phyloP scores from a whole-genome alignment of 2,888 invertebrate species.

The Plebejus anna region DNA sequence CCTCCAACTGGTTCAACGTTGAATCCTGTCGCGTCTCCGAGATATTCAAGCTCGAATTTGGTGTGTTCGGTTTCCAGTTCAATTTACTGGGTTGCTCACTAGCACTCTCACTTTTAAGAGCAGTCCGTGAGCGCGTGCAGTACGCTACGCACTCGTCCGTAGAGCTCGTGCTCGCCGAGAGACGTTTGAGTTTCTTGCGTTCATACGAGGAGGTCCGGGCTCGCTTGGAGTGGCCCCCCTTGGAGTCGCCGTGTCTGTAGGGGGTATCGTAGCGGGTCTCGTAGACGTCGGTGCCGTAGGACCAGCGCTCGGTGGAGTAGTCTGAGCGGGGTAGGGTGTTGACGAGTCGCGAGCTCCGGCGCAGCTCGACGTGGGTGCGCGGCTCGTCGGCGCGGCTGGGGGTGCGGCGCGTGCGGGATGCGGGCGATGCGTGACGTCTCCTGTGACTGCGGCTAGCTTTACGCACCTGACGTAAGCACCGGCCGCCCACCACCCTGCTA shows the following conservation, averaged over 20 bases:
- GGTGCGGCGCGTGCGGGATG: constrained; percentile 59
- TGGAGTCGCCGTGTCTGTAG: constrained; percentile 61
- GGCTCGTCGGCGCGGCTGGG: constrained; percentile 63
- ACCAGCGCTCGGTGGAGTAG: constrained; percentile 80
- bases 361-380: constrained; percentile 57
- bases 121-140: constrained; percentile 74
- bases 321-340: constrained; percentile 69
- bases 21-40: constrained; percentile 46
- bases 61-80: constrained; percentile 49
- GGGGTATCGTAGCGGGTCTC: constrained; percentile 69
- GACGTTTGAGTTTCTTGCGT: constrained; percentile 63
- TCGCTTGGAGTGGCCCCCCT: constrained; percentile 56
- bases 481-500: constrained; percentile 80
- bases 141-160: constrained; percentile 70
- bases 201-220: constrained; percentile 68
- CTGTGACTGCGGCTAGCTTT: constrained; percentile 67
- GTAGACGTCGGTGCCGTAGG: constrained; percentile 77
- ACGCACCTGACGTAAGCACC: constrained; percentile 75
- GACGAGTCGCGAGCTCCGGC: constrained; percentile 76
- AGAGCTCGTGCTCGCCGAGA: constrained; percentile 48
- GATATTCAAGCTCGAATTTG: constrained; percentile 49
- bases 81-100: constrained; percentile 59
- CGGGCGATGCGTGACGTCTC: constrained; percentile 65
- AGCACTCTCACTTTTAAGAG: constrained; percentile 70
- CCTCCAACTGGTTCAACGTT: constrained; percentile 56